Conservation (phyloP, 2,797 vertebrate genomes). For the Pterois miles region DNA sequence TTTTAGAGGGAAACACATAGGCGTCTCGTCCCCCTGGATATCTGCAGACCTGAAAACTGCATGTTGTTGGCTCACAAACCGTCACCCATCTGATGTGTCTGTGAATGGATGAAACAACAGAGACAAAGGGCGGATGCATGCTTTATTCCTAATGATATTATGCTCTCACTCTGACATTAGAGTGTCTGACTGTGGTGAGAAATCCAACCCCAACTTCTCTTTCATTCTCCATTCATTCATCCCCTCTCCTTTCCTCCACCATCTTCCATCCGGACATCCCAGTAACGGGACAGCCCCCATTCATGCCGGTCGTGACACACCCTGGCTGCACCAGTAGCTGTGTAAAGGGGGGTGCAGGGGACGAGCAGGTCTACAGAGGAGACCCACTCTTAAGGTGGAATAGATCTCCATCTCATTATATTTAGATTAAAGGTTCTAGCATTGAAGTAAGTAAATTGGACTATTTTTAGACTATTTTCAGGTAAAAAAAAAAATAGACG, state of each 20-base stretch:
- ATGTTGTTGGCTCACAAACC: not conserved
- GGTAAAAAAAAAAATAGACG: not conserved
- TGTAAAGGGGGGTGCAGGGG: not conserved
- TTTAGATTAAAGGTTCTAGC: not conserved
- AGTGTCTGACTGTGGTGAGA: not conserved
- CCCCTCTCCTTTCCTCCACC: slow-evolving; percentile 5
- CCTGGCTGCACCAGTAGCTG: slow-evolving; percentile 63
- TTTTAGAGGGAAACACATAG: not conserved
- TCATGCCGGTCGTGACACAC: slow-evolving; percentile 66
- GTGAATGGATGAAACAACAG: not conserved
- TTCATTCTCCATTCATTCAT: not conserved
- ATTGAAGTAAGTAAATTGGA: not conserved
- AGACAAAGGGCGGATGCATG: not conserved
- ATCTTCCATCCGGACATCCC: slow-evolving; percentile 24
- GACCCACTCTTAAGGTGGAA: not conserved
- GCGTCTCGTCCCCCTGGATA: not conserved
- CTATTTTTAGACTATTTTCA: not conserved
- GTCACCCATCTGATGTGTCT: not conserved
- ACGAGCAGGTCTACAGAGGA: not conserved
- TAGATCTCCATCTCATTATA: too few species aligned
- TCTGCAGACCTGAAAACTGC: not conserved
- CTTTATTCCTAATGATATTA: not conserved
- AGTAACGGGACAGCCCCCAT: slow-evolving; percentile 31
- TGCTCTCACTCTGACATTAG: not conserved
- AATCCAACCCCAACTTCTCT: not conserved